Conservation (phyloP, 2,113 vertebrate genomes). For the Siniperca chuatsi region DNA sequence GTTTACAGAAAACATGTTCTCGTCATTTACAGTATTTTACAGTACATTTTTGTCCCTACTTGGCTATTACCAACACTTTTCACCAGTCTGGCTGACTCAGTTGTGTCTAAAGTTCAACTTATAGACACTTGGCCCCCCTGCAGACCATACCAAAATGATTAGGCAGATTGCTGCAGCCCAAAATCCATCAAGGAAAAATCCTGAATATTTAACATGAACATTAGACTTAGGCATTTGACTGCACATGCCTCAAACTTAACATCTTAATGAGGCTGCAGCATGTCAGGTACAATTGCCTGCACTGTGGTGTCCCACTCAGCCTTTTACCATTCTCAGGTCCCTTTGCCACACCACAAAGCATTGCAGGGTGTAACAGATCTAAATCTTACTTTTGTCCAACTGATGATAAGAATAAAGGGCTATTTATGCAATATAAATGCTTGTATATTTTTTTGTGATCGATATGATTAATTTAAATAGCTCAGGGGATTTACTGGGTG, state of each 20-base stretch:
- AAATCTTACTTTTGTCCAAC: constrained; percentile 21
- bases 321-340: background rate
- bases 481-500: constrained; percentile 26
- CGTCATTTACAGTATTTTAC: background rate
- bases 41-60: background rate
- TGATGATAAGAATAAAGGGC: constrained; percentile 6
- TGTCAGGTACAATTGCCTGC: constrained; percentile 14
- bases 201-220: constrained; percentile 33
- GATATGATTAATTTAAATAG: constrained; percentile 23
- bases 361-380: background rate
- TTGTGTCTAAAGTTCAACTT: background rate
- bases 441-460: background rate
- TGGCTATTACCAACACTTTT: background rate
- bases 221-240: background rate
- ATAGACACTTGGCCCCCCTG: background rate
- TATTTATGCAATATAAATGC: constrained; percentile 13
- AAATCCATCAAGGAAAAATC: constrained; percentile 3
- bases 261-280: background rate
- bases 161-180: background rate
- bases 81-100: background rate
- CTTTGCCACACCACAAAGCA: background rate
- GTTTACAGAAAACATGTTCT: background rate
- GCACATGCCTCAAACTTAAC: background rate
- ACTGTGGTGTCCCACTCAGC: background rate
- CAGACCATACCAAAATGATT: constrained; percentile 10